Conservation (phyloP, 2,113 vertebrate species). For the Lophura nycthemera region DNA sequence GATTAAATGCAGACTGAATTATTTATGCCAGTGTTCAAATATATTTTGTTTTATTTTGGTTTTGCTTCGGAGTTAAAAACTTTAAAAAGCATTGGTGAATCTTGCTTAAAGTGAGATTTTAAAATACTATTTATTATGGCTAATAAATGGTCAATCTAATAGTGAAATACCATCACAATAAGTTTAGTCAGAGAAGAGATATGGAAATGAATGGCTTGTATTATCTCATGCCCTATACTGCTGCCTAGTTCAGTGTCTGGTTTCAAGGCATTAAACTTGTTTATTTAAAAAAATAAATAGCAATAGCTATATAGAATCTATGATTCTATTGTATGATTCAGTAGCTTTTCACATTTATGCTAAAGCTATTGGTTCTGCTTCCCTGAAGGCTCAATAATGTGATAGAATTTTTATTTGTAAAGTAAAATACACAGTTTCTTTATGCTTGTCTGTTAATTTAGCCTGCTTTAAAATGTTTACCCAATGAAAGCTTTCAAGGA, state of each 20-base stretch:
- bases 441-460: not conserved
- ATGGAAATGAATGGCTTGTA: not conserved
- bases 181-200: not conserved
- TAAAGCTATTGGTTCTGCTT: not conserved
- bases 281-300: not conserved
- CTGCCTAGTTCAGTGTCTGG: not conserved
- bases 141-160: not conserved
- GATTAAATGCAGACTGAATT: not conserved
- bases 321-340: too few species aligned
- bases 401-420: not conserved
- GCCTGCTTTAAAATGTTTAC: not conserved
- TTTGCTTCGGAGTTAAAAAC: not conserved
- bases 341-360: not conserved
- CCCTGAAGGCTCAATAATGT: not conserved
- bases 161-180: not conserved
- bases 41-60: not conserved
- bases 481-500: not conserved
- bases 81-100: not conserved
- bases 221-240: not conserved
- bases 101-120: not conserved
- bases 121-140: fast-evolving
- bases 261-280: not conserved
- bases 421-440: not conserved
- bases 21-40: not conserved
- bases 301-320: not conserved